Conservation (phyloP, 2,797 vertebrate genomes). For the Catostomus latipinnis region DNA sequence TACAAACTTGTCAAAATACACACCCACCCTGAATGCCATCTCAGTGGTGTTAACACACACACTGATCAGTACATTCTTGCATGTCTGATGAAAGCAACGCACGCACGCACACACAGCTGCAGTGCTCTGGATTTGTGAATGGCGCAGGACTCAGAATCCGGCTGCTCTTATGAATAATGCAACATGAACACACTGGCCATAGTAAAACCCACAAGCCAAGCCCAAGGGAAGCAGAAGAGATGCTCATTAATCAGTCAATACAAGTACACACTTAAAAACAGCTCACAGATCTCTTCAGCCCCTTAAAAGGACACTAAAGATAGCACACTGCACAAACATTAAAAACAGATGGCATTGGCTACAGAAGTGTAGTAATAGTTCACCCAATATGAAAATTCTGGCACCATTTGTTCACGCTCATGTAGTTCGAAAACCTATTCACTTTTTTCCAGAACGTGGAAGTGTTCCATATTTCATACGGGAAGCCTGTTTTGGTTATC, state of each 20-base stretch:
- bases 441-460: too few species aligned
- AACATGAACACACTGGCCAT: slow-evolving; percentile 22
- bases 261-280: slow-evolving; percentile 12
- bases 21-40: too few species aligned
- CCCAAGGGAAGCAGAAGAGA: slow-evolving; percentile 24
- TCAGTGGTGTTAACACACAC: too few species aligned
- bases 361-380: too few species aligned
- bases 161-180: slow-evolving; percentile 71
- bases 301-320: not conserved
- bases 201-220: slow-evolving; percentile 27
- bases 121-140: slow-evolving; percentile 72
- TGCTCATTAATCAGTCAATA: slow-evolving; percentile 32
- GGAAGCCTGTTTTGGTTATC: too few species aligned
- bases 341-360: not conserved
- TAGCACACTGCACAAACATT: not conserved
- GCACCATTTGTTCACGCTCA: too few species aligned
- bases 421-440: too few species aligned
- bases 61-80: not conserved
- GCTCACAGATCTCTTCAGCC: slow-evolving; percentile 3
- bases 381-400: too few species aligned
- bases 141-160: slow-evolving; percentile 61
- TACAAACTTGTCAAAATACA: too few species aligned
- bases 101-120: slow-evolving; percentile 36
- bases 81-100: not conserved
- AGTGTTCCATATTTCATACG: too few species aligned